Conservation (phyloP, 1,140 invertebrate species). For the Rhyzopertha dominica region DNA sequence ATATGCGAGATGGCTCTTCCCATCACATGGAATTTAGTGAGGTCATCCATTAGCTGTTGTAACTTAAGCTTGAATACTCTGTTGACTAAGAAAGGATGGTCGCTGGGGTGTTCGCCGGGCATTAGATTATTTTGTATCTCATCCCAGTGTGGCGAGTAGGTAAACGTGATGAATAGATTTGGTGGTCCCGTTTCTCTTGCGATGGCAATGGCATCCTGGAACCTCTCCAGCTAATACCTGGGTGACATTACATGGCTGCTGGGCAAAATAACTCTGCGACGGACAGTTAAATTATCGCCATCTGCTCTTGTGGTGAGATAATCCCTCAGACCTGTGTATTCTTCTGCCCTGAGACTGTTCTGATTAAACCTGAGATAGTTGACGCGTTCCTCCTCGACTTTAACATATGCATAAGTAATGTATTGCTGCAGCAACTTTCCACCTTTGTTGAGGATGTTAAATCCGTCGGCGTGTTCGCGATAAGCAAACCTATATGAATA, state of each 20-base stretch:
- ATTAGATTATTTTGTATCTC: too few relatives aligned
- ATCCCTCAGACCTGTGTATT: background rate
- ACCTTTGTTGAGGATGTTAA: slow-evolving; percentile 1
- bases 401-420: background rate
- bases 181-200: background rate
- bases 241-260: background rate
- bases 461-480: background rate
- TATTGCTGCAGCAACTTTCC: slow-evolving; percentile 1
- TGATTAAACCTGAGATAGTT: background rate
- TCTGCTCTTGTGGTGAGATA: slow-evolving; percentile 1
- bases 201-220: slow-evolving; percentile 3
- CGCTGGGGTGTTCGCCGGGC: too few relatives aligned
- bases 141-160: too few relatives aligned
- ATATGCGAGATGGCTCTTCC: too few relatives aligned
- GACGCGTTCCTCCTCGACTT: slow-evolving; percentile 4
- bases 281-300: background rate
- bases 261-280: background rate
- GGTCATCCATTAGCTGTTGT: too few relatives aligned
- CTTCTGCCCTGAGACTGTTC: background rate
- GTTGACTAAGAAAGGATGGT: too few relatives aligned
- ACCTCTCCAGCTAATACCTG: slow-evolving; percentile 2
- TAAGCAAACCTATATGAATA: background rate
- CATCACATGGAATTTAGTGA: too few relatives aligned
- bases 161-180: too few relatives aligned
- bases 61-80: too few relatives aligned